Evolutionary conservation across 2,797 vertebrate species (phyloP).

Genomic region (Chelidonichthys spinosus): DNA sequence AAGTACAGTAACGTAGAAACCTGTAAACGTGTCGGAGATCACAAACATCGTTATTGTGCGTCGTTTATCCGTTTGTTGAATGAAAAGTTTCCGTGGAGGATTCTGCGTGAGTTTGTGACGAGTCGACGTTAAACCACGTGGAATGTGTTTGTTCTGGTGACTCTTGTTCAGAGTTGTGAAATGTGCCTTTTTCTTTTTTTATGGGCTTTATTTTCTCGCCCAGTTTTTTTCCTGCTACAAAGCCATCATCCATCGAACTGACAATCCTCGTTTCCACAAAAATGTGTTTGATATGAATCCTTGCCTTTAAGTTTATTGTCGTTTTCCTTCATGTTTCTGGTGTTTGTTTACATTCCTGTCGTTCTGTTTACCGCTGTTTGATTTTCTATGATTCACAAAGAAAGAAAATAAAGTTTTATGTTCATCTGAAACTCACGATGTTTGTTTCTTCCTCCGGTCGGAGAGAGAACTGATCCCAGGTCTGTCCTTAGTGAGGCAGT

Average conservation of each 20-base stretch:
- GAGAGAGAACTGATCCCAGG: conserved; percentile 9
- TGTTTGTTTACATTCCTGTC: conserved; percentile 34
- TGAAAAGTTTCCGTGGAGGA: background rate
- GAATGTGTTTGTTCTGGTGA: conserved; percentile 9
- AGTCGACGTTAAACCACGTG: background rate
- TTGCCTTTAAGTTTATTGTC: background rate
- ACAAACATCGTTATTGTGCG: background rate
- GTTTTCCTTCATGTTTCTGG: background rate
- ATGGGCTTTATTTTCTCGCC: background rate
- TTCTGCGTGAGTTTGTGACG: background rate
- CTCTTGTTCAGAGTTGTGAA: conserved; percentile 41
- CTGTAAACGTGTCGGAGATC: background rate
- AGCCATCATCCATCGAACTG: conserved; percentile 43
- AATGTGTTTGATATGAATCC: background rate
- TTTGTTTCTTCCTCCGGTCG: background rate
- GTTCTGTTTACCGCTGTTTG: conserved; percentile 40
- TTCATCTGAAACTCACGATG: conserved; percentile 21
- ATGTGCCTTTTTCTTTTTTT: conserved; percentile 76
- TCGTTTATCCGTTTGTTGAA: background rate
- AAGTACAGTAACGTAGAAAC: no score
- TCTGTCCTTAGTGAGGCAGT: conserved; percentile 39
- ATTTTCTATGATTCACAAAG: conserved; percentile 42
- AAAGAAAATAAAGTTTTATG: conserved; percentile 61
- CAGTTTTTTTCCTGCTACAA: conserved; percentile 12
- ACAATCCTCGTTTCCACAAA: conserved; percentile 63